A percentile compares a stretch with the other conserved stretches of the same genome.
phyloP scores from a whole-genome alignment of 2,888 invertebrate genomes.

The Standfussiana lucernea region DNA sequence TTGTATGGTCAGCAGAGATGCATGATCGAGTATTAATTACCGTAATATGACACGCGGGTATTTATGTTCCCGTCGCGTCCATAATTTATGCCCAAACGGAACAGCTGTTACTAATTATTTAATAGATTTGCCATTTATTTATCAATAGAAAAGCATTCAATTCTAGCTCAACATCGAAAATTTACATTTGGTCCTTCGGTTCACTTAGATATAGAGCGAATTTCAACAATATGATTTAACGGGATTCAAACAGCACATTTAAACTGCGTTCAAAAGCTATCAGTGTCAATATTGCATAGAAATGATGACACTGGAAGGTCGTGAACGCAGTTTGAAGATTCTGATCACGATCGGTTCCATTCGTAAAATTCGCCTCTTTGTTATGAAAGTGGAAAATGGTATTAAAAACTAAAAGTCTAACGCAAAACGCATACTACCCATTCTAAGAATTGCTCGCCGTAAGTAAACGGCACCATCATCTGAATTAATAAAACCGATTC shows the following conservation, averaged over 20 bases:
- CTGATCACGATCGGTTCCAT: background rate
- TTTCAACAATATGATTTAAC: background rate
- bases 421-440: background rate
- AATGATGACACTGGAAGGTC: background rate
- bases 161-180: background rate
- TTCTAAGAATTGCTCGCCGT: conserved; percentile 13
- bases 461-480: background rate
- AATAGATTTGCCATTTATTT: conserved; percentile 52
- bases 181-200: background rate
- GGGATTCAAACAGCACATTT: background rate
- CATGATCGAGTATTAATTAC: conserved; percentile 60
- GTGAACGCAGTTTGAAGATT: background rate
- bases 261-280: background rate
- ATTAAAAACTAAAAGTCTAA: background rate
- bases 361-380: background rate
- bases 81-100: conserved; percentile 54
- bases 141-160: conserved; percentile 19
- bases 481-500: conserved; percentile 14
- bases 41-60: conserved; percentile 46
- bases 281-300: background rate
- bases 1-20: conserved; percentile 21
- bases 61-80: conserved; percentile 56
- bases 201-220: background rate
- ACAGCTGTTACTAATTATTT: conserved; percentile 63
- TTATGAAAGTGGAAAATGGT: background rate